Evolutionary conservation across 1,140 invertebrate genomes (phyloP).

Genomic region (Cylas formicarius): DNA sequence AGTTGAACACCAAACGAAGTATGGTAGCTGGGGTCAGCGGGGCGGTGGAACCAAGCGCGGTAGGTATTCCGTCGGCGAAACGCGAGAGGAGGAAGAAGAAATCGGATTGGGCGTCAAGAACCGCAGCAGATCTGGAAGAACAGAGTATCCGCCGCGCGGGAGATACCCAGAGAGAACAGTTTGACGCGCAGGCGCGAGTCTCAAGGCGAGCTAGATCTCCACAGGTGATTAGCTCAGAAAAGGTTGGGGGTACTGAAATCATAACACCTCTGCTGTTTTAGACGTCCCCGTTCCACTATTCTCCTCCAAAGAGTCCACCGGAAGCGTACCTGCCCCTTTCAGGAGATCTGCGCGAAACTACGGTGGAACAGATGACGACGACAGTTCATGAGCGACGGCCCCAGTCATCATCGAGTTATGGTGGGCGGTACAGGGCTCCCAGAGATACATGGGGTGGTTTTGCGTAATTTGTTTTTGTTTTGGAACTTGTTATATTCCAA

Average conservation of each 20-base stretch:
- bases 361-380: constrained; percentile 3
- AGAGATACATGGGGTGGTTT: constrained; percentile 28
- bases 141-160: constrained; percentile 1
- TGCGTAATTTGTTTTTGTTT: too few relatives aligned
- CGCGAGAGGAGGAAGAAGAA: constrained; percentile 5
- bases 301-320: constrained; percentile 9
- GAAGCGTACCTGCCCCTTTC: constrained; percentile 12
- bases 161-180: background rate
- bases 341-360: constrained; percentile 8
- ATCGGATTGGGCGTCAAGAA: constrained; percentile 8
- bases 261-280: background rate
- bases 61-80: background rate
- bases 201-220: background rate
- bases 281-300: constrained; percentile 19
- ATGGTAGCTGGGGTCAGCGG: background rate
- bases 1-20: background rate
- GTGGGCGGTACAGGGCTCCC: constrained; percentile 14
- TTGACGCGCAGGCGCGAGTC: background rate
- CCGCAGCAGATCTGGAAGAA: constrained; percentile 9
- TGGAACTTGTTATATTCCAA: too few relatives aligned
- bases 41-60: background rate
- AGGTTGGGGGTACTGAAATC: background rate
- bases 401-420: background rate
- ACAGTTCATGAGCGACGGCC: constrained; percentile 5
- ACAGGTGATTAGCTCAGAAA: background rate